A percentile compares a stretch with the other conserved stretches of the same genome.
These are phyloP conservation scores for Ceyx erithaca DNA, from an alignment of 2,797 vertebrate genomes.

Conservation along the genomic window DNA sequence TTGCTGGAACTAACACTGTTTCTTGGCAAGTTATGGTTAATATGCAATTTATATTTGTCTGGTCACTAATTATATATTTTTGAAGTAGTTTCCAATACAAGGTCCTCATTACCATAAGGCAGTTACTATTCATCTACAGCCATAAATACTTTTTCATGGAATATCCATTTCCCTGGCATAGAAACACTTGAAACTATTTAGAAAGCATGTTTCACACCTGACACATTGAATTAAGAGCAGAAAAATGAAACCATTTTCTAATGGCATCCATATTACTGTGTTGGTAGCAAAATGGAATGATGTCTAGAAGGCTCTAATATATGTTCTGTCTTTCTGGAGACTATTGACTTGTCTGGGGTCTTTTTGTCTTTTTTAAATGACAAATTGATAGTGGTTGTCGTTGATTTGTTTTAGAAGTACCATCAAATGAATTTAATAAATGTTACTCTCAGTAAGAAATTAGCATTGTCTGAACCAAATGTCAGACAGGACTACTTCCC, in stretches of 20 bases:
- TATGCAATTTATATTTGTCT: background rate
- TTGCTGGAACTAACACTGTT: background rate
- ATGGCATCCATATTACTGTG: background rate
- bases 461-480: constrained; percentile 53
- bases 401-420: constrained; percentile 21
- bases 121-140: background rate
- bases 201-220: constrained; percentile 56
- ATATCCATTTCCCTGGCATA: background rate
- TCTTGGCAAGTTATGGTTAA: background rate
- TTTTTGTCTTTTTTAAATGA: background rate
- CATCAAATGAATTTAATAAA: constrained; percentile 56
- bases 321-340: constrained; percentile 2
- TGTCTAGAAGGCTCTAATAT: constrained; percentile 32
- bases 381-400: constrained; percentile 24
- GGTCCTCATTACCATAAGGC: background rate
- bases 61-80: background rate
- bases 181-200: constrained; percentile 46
- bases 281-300: constrained; percentile 6
- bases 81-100: background rate
- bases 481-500: constrained; percentile 11
- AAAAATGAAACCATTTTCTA: constrained; percentile 58
- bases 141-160: background rate
- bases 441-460: constrained; percentile 52
- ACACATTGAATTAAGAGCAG: constrained; percentile 39
- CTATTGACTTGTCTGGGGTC: constrained; percentile 26